phyloP scores from a whole-genome alignment of 2,113 vertebrate species.

The Montifringilla adamsi region DNA sequence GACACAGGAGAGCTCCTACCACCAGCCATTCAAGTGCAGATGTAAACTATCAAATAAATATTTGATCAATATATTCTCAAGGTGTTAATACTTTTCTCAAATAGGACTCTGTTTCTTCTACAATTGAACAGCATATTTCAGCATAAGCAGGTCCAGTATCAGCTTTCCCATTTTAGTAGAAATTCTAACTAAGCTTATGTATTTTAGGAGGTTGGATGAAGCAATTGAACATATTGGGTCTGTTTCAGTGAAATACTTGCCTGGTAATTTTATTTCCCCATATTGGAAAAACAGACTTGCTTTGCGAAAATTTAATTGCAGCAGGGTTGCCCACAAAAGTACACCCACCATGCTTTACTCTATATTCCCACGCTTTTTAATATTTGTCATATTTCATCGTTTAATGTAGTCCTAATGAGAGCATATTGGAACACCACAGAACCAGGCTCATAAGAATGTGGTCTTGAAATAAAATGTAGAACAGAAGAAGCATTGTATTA shows the following conservation, averaged over 20 bases:
- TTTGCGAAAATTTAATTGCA: slow-evolving; percentile 1
- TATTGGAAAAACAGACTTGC: slow-evolving; percentile 12
- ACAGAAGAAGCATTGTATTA: slow-evolving; percentile 64
- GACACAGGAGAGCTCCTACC: background rate
- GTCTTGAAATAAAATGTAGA: slow-evolving; percentile 49
- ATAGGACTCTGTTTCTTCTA: background rate
- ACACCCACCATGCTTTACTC: background rate
- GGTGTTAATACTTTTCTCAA: background rate
- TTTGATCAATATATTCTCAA: background rate
- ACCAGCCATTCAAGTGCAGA: background rate
- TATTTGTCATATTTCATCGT: slow-evolving; percentile 64
- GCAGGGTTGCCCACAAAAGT: slow-evolving; percentile 8
- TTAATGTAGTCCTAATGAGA: slow-evolving; percentile 55
- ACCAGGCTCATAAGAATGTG: slow-evolving; percentile 35
- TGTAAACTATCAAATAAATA: background rate
- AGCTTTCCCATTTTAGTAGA: background rate
- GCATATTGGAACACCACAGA: slow-evolving; percentile 50
- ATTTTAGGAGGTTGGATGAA: background rate
- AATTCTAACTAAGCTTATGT: background rate
- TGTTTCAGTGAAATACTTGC: background rate
- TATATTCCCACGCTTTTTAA: slow-evolving; percentile 57
- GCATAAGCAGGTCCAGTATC: background rate
- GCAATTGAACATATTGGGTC: background rate
- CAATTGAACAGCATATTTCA: background rate
- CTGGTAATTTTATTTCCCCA: slow-evolving; percentile 7